phyloP scores from a whole-genome alignment of 1,140 invertebrate species.

The Saccostrea echinata region DNA sequence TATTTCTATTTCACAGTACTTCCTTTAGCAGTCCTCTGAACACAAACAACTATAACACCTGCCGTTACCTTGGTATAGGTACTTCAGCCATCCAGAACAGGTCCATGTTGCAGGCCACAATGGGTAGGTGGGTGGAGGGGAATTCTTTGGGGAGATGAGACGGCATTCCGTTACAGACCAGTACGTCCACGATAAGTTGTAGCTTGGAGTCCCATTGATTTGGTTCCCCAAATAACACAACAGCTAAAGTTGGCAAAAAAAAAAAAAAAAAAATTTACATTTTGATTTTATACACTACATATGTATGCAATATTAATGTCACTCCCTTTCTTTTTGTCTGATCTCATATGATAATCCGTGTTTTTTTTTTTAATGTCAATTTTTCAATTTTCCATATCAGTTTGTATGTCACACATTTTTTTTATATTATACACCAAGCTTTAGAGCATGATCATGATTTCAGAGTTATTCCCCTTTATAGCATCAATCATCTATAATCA shows the following conservation, averaged over 20 bases:
- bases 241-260: slow-evolving; percentile 74
- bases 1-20: no score
- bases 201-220: slow-evolving; percentile 80
- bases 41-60: neutral
- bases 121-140: slow-evolving; percentile 84
- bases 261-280: neutral
- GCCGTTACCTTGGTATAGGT: neutral
- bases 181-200: slow-evolving; percentile 85
- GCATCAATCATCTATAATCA: neutral
- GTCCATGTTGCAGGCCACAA: slow-evolving; percentile 81
- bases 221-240: slow-evolving; percentile 80
- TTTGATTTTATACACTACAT: no score
- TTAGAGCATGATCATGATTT: neutral
- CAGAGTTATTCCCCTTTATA: slow-evolving; percentile 12
- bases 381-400: no score
- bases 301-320: no score
- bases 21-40: neutral
- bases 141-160: slow-evolving; percentile 75
- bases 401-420: no score
- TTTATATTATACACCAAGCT: no score
- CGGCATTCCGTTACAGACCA: slow-evolving; percentile 84
- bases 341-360: no score
- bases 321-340: no score
- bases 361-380: no score
- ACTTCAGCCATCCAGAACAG: slow-evolving; percentile 80